Evolutionary conservation across 2,888 invertebrate species (phyloP), one percentile per base, ranked within the genome.

Genomic region (Hemaris fuciformis): DNA sequence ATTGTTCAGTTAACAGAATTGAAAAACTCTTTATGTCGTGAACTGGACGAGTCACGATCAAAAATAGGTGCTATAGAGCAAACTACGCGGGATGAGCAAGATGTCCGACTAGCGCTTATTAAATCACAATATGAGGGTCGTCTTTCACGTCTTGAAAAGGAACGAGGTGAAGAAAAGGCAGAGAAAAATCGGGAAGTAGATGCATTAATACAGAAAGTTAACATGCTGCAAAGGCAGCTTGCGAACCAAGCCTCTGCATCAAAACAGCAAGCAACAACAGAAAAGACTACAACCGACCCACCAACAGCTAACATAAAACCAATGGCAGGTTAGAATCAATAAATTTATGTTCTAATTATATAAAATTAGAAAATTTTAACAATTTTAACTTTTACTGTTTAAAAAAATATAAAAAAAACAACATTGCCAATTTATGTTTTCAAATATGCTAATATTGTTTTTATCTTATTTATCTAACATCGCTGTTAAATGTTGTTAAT

Each of bases 221-320:
- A 93, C 62, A 94, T 95, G 77, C 79, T 96, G 60, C 96, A 95
- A 72, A 93, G 96, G 10, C 96, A 95, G 77, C 94, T 96, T 67
- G 95, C 95, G 3, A 94, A 93, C 56, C 96, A 96, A 77, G 94
- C 96, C 20, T 94, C 95, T 43, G 94, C 94, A 2, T 94, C 96
- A 72, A 94, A 96, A 66, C 93, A 95, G 73, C 88, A 95, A 77
- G 85, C 94, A 64, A 77, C 86, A 1, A 74, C 85, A 8, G 94
- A 94, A 59, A 94, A 94, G 76, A 86, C 93, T 2, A 92, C 93
- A 10, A 91, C 93, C 2, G 94, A 94, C 38, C 94, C 94, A 10
- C 94, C 94, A 0, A 98, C 98, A 0, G 98, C 98, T 4, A 98
- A 98, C 81, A 98, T 98, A 46, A 97, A 98, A 84, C 98, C 98